Evolutionary conservation across 2,888 invertebrate genomes (phyloP).

Genomic region (Mactromeris polynyma): DNA sequence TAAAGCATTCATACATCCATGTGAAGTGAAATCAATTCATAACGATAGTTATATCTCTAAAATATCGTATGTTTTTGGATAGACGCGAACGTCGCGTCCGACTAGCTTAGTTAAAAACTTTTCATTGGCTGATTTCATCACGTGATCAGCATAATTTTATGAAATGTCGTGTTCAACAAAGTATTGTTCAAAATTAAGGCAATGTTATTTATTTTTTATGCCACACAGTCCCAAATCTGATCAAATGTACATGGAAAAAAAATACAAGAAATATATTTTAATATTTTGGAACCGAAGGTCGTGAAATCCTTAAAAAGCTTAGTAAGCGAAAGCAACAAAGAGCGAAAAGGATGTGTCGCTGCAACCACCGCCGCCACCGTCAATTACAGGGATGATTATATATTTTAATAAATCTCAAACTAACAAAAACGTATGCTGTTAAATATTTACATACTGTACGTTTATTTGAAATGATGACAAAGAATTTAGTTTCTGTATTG

Average conservation of each 20-base stretch:
- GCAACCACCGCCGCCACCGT: no score
- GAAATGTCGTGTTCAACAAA: background rate
- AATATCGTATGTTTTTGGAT: slow-evolving; percentile 15
- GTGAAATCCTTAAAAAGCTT: background rate
- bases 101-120: slow-evolving; percentile 12
- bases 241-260: background rate
- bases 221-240: background rate
- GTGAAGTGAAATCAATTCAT: slow-evolving; percentile 17
- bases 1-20: slow-evolving; percentile 53
- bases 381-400: no score
- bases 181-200: background rate
- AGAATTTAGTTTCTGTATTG: no score
- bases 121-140: slow-evolving; percentile 60
- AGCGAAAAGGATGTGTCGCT: no score
- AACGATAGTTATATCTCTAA: background rate
- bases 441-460: no score
- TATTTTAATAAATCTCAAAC: no score
- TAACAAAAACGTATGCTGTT: no score
- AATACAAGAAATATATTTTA: background rate
- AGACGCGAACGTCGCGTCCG: slow-evolving; percentile 56
- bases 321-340: background rate
- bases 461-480: no score
- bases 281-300: background rate
- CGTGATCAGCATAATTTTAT: slow-evolving; percentile 49
- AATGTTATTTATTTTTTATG: background rate